Conservation (phyloP, 2,797 vertebrate genomes). For the Myotis vivesi region DNA sequence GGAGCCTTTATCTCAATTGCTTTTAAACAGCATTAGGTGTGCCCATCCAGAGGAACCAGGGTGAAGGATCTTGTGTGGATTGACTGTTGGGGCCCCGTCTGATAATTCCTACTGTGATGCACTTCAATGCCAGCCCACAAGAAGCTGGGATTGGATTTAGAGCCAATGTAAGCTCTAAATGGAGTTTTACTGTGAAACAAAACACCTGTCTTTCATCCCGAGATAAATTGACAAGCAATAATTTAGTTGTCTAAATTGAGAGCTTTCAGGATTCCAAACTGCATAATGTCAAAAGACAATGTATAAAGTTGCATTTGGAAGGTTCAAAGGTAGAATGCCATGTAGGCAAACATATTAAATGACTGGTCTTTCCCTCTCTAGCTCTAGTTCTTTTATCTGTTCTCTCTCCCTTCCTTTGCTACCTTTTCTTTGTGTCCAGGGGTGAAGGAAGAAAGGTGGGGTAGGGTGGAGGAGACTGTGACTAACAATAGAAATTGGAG, state of each 20-base stretch:
- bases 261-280: constrained; percentile 86
- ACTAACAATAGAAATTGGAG: not conserved
- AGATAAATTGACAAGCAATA: constrained; percentile 86
- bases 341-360: constrained; percentile 81
- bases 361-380: constrained; percentile 6
- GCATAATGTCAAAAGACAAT: constrained; percentile 84
- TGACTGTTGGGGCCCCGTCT: constrained; percentile 57
- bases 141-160: constrained; percentile 80
- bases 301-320: constrained; percentile 82
- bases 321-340: constrained; percentile 85
- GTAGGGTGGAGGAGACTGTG: not conserved
- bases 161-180: constrained; percentile 76
- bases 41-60: constrained; percentile 45
- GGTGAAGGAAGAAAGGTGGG: not conserved
- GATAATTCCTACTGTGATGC: constrained; percentile 63
- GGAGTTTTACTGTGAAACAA: constrained; percentile 84
- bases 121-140: constrained; percentile 65
- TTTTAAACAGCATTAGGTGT: constrained; percentile 30
- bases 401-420: constrained; percentile 48
- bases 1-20: constrained; percentile 69
- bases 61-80: constrained; percentile 62
- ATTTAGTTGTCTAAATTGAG: constrained; percentile 88
- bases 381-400: constrained; percentile 30
- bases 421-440: not conserved
- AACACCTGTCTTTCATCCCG: constrained; percentile 87